Base-by-base conservation (phyloP, 2,888 invertebrate species). In the Julus scanicus region DNA sequence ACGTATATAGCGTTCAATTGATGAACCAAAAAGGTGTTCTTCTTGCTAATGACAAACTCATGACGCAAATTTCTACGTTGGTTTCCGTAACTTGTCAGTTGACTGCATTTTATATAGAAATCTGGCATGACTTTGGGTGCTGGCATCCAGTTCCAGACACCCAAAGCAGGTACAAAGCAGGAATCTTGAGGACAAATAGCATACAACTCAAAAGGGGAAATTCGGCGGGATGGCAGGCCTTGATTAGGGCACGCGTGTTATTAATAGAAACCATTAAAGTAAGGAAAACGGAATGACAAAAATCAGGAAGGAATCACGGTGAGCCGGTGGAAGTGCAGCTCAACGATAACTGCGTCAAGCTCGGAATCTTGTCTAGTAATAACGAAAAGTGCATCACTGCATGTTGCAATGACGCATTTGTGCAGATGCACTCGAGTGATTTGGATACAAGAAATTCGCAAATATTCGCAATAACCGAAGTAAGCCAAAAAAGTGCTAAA, bases 161-260 rank as follows among this genome's bases (percentile, higher is more conserved):
- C 63, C 17, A 63, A 63, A 63, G 63, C 63, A 63, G 63, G 63
- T 63, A 63, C n/a, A 15, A 2, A 1, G 3, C 63, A 63, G 63
- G 63, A 63, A 63, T 63, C 63, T 53, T 63, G 63, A 63, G 63
- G 63, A 63, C 63, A 63, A 63, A 63, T n/a, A 63, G 63, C n/a
- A 63, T 63, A n/a, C 63, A 63, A 63, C 63, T 63, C 63, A 63
- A 17, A n/a, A 63, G 63, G 63, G 63, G 63, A n/a, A 63, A 63
- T 63, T n/a, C 63, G 63, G 11, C 53, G 53, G 44, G 53, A 53
- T 53, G 53, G 53, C 63, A 17, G n/a, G 17, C 63, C 63, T 63
- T 63, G 63, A 63, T 63, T 63, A 63, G 17, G 63, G n/a, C 63
- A 53, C 53, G 53, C 4, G 53, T 15, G 63, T 63, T 63, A 63